Evolutionary conservation across 64 coral and sea anemone genomes (phyloP), one percentile per base, ranked within the genome.

Genomic region (Stichodactyla mertensii): DNA sequence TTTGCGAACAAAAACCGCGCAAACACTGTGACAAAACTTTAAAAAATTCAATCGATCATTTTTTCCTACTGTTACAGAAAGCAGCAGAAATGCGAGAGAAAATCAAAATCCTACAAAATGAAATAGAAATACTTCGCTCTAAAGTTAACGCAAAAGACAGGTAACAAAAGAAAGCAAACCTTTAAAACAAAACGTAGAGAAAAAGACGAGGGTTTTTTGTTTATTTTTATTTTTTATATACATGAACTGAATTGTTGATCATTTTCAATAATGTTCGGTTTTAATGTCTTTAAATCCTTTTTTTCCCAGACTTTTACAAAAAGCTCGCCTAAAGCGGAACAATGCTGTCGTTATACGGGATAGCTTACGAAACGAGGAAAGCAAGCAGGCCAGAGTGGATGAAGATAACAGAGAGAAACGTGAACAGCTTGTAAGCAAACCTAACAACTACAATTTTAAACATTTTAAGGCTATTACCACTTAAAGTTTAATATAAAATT

Each of bases 101-200:
- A 64, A 95, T 95, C 12, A 99, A 99, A 62, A 99, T 99, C 55
- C 88, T 99, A 58, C 97, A 99, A 62, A 99, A 99, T 55, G 97
- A 99, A 95, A 99, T 99, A 70, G 97, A 99, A 95, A 99, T 99
- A 61, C 70, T 99, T 31, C 91, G 97, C n/a, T 99, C 97, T 19
- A 99, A 98, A 99, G 97, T 99, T 7, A 99, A 99, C 82, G 93
- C 93, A 64, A 99, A 99, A 86, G 97, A 99, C 88, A 99, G 97
- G 97, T 99, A 64, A 80, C 19, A 8, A 27, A 3, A 71, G 19
- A 52, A 55, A 51, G 16, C 7, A 22, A 81, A 81, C 5, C 7
- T 7, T n/a, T 6, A 59, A 66, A 66, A 45, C 1, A 45, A 45
- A 45, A 45, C 36, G 3, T 45, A n/a, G 16, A n/a, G 20, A 0